Base-by-base conservation (phyloP, 2,113 vertebrate species). In the Gymnarchus niloticus region DNA sequence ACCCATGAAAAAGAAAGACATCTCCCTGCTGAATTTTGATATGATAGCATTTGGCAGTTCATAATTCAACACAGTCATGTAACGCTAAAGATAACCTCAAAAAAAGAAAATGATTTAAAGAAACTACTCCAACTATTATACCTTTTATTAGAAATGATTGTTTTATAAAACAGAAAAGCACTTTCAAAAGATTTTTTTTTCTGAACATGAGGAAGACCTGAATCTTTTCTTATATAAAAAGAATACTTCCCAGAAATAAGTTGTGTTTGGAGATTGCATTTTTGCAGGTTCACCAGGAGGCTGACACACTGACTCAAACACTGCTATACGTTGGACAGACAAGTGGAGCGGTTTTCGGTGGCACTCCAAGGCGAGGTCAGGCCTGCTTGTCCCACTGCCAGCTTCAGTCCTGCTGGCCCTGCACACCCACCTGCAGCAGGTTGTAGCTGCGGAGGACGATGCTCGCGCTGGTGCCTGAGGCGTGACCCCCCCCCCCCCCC, bases 71-170 rank as follows among this genome's bases (percentile, higher is more conserved):
- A 87, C 87, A 89, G 85, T 85, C 82, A 83, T 59, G 56, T 57
- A 59, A 28, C 54, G 33, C 33, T 84, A 81, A 83, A 89, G 51
- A 87, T 69, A 78, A 84, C 73, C 84, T 85, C 69, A 85, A 88
- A 89, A 87, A 86, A 86, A 86, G 51, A 85, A 88, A 91, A 89
- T 86, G 85, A 89, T 90, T 88, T 89, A 96, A 95, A 92, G 93
- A 93, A 91, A 93, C 94, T 95, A 94, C 94, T 95, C 94, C 94
- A 95, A 93, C 95, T 95, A 95, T 95, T 94, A 96, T 94, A 96
- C 94, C 93, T 95, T 96, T 96, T 94, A 95, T 95, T 95, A 95
- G 94, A 96, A 96, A 96, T 94, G 93, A 95, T 94, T 94, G 91
- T 94, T 92, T 96, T 95, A 96, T 88, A 94, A 95, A 96, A 96